phyloP scores from a whole-genome alignment of 2,797 vertebrate genomes.

The Acanthurus leucopareius region DNA sequence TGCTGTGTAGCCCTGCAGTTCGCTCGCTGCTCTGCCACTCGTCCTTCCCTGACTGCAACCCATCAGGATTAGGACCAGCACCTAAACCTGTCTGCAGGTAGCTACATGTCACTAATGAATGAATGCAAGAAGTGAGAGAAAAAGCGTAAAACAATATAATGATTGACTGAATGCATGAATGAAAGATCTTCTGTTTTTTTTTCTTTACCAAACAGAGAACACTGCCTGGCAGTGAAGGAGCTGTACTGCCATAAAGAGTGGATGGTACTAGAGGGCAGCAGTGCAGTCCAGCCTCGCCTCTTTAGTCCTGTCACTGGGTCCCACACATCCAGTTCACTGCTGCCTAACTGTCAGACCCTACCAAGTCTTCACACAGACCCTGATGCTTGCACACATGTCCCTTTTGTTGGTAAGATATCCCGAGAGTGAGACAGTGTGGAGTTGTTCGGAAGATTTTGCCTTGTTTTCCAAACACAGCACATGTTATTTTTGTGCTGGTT shows the following conservation, averaged over 20 bases:
- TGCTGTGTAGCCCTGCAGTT: constrained; percentile 88
- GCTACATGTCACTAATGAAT: not conserved
- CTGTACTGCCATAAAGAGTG: constrained; percentile 96
- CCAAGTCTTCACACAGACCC: constrained; percentile 90
- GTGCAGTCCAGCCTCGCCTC: constrained; percentile 78
- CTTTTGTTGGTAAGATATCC: constrained; percentile 90
- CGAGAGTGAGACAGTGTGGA: not conserved
- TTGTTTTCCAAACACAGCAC: no score
- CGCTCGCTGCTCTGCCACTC: constrained; percentile 92
- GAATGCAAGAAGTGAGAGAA: no score
- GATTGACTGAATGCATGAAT: not conserved
- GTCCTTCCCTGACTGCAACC: constrained; percentile 93
- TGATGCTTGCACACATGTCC: constrained; percentile 88
- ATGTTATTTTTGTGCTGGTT: not conserved
- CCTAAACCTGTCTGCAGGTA: constrained; percentile 97
- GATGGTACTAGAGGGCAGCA: constrained; percentile 86
- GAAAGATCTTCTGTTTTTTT: not conserved
- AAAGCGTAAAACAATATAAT: no score
- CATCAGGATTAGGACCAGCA: constrained; percentile 87
- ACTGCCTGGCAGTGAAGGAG: constrained; percentile 95
- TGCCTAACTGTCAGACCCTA: constrained; percentile 91
- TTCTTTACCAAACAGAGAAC: constrained; percentile 86
- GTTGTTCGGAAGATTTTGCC: no score
- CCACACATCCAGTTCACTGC: constrained; percentile 41
- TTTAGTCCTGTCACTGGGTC: constrained; percentile 77